A percentile compares a stretch with the other conserved stretches of the same genome.
These are phyloP conservation scores for Platyscapa corneri DNA, from an alignment of 1,140 invertebrate genomes.

Conservation along the genomic window DNA sequence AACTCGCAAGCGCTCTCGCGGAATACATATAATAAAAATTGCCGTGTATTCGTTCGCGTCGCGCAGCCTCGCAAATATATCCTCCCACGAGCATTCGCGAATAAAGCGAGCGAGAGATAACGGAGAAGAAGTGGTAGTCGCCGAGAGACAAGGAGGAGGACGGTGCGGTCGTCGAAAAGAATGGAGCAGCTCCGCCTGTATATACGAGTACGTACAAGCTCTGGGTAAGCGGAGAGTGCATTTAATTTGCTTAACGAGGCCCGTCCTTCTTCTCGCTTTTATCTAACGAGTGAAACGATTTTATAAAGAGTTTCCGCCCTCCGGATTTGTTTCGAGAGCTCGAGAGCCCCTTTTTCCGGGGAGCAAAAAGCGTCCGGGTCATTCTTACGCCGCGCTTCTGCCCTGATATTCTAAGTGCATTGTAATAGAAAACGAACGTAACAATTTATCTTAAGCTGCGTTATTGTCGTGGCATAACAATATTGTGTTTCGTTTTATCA, in stretches of 20 bases:
- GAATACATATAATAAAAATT: slow-evolving; percentile 25
- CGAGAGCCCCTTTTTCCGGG: no score
- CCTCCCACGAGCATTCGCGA: not conserved
- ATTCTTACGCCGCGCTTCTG: not conserved
- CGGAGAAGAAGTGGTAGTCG: slow-evolving; percentile 29
- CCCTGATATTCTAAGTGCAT: not conserved
- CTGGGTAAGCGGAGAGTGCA: slow-evolving; percentile 54
- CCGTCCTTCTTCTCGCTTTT: slow-evolving; percentile 61
- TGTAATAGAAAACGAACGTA: not conserved
- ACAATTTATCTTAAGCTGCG: not conserved
- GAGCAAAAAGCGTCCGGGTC: slow-evolving; percentile 46
- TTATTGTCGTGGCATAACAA: not conserved
- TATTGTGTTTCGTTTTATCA: not conserved
- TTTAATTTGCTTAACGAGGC: slow-evolving; percentile 67
- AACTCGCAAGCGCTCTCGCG: not conserved
- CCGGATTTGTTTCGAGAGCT: slow-evolving; percentile 59
- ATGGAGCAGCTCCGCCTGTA: not conserved
- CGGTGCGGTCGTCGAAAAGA: slow-evolving; percentile 22
- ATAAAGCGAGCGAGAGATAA: slow-evolving; percentile 44
- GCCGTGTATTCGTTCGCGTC: slow-evolving; percentile 28
- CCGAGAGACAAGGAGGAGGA: not conserved
- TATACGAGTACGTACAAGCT: not conserved
- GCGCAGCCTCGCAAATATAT: not conserved
- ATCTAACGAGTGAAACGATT: slow-evolving; percentile 59
- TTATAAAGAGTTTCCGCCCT: slow-evolving; percentile 58